Evolutionary conservation across 2,888 invertebrate species (phyloP), one percentile per base, ranked within the genome.

Genomic region (Thyatira batis): DNA sequence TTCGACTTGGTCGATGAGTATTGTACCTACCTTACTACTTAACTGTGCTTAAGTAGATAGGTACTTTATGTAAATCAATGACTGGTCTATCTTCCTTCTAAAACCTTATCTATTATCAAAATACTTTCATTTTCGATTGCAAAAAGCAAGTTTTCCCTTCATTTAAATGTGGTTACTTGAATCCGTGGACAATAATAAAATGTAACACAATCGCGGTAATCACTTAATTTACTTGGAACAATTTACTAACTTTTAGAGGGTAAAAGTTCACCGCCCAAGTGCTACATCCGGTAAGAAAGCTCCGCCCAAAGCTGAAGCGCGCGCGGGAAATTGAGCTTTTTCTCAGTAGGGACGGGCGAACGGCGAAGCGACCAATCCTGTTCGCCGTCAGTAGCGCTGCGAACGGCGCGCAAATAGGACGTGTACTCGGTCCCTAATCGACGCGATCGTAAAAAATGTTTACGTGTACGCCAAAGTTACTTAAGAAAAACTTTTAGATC

Each of bases 321-420:
- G 70, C 78, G 80, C 83, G 80, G 81, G 83, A 81, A 84, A 84
- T 76, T 63, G 64, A 78, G 79, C 80, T 78, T 74, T 70, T 82
- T 70, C 71, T 63, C 54, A 53, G 62, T 59, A 58, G 65, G 57
- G 62, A 54, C 52, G 45, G 55, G 54, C 54, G 54, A 63, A 59
- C 44, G 55, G 54, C 54, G 54, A 63, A 59, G 60, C 58, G 43
- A 69, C 76, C 72, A 75, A 80, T 80, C 78, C 73, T 71, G 58
- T 63, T 63, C 43, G 57, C 46, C 49, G 55, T 55, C 78, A 84
- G 84, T 88, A 83, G 84, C 81, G 80, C 72, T 67, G 69, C 72
- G 75, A 68, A 63, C 75, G 75, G 63, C 77, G 83, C 72, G 78
- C 65, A 4, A 13, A 48, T 39, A 74, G 65, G 49, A n/a, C 6